phyloP scores from a whole-genome alignment of 2,797 vertebrate species.

The Echeneis naucrates region DNA sequence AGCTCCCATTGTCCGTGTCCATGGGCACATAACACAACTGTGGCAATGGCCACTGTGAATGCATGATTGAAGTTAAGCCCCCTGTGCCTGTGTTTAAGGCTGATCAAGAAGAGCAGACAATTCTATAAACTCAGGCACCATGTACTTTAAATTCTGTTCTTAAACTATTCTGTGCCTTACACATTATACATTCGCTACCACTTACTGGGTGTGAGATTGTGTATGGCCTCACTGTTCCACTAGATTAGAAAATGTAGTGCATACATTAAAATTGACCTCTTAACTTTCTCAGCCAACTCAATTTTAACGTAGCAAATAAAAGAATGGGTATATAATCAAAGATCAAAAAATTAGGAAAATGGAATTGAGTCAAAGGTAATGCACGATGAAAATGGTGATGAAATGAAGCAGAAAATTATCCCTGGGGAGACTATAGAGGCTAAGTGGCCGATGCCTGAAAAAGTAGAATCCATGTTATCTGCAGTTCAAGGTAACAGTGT shows the following conservation, averaged over 20 bases:
- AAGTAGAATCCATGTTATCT: conserved; percentile 71
- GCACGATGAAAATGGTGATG: conserved; percentile 50
- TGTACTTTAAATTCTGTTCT: neutral
- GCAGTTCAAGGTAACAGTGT: conserved; percentile 72
- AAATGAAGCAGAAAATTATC: conserved; percentile 49
- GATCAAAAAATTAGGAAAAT: conserved; percentile 44
- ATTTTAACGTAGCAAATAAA: conserved; percentile 46
- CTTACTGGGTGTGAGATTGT: conserved; percentile 26
- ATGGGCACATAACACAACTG: neutral
- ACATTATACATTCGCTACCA: conserved; percentile 22
- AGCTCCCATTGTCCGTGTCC: conserved; percentile 25
- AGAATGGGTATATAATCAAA: conserved; percentile 47
- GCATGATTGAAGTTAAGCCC: neutral
- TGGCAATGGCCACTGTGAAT: conserved; percentile 5
- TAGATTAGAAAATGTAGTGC: conserved; percentile 41
- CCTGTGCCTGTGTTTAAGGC: conserved; percentile 37
- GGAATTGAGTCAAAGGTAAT: conserved; percentile 45
- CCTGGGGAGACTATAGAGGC: conserved; percentile 39
- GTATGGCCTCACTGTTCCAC: conserved; percentile 3
- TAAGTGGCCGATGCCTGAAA: conserved; percentile 47
- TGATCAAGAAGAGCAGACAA: neutral
- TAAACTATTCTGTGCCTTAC: conserved; percentile 8
- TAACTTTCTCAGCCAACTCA: conserved; percentile 49
- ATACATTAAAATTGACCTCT: conserved; percentile 51
- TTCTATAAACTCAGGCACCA: conserved; percentile 24